Evolutionary conservation across 2,888 invertebrate species (phyloP).

Genomic region (Latrodectus elegans): DNA sequence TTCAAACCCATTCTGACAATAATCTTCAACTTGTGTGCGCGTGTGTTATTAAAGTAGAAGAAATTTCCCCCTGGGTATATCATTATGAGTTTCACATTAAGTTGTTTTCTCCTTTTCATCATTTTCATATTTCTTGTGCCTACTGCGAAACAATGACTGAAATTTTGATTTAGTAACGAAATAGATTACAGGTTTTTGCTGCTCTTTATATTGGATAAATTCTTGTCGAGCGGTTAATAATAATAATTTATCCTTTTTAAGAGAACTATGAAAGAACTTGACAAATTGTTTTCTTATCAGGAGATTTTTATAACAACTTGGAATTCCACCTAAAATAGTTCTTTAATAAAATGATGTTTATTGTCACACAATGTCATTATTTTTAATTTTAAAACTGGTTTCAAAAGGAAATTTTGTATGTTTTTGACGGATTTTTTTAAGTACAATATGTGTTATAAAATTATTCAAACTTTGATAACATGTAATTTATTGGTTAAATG

Average conservation of each 20-base stretch:
- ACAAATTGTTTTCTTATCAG: neutral
- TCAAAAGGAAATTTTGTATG: no score
- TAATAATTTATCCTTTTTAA: neutral
- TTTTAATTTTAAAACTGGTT: no score
- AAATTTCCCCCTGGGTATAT: conserved; percentile 11
- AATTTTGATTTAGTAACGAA: conserved; percentile 26
- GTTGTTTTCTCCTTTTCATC: conserved; percentile 41
- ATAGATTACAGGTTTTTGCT: neutral
- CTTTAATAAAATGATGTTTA: no score
- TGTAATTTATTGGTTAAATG: no score
- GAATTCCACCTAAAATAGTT: no score
- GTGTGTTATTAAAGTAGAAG: conserved; percentile 14
- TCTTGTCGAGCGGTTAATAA: neutral
- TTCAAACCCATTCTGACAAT: conserved; percentile 55
- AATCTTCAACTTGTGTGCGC: conserved; percentile 44
- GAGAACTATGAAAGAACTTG: neutral
- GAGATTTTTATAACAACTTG: no score
- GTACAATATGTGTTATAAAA: no score
- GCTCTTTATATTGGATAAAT: neutral
- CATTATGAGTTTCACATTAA: conserved; percentile 39
- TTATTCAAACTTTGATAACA: no score
- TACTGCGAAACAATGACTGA: conserved; percentile 20
- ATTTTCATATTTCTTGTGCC: conserved; percentile 15
- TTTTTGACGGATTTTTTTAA: no score
- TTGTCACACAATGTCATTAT: no score